Evolutionary conservation across 2,797 vertebrate species (phyloP).

Genomic region (Peromyscus nudipes): DNA sequence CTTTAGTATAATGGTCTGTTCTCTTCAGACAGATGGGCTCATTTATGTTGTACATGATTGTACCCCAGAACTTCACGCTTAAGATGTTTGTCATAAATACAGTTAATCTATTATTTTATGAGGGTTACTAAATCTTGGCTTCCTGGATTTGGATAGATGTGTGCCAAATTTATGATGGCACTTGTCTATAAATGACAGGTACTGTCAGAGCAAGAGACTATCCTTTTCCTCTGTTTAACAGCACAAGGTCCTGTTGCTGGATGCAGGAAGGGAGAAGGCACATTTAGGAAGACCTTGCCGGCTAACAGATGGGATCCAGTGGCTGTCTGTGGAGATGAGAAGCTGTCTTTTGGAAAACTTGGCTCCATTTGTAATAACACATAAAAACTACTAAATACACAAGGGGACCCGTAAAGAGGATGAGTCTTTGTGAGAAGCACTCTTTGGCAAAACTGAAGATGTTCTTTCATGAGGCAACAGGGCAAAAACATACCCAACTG

Average conservation of each 20-base stretch:
- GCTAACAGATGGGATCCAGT: conserved; percentile 61
- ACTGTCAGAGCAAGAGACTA: conserved; percentile 59
- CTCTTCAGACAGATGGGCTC: conserved; percentile 74
- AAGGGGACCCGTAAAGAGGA: conserved; percentile 59
- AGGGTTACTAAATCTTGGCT: conserved; percentile 69
- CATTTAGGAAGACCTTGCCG: conserved; percentile 62
- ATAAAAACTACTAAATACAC: conserved; percentile 58
- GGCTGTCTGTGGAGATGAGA: conserved; percentile 53
- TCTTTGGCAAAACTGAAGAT: conserved; percentile 72
- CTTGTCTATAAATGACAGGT: conserved; percentile 72
- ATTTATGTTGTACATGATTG: conserved; percentile 76
- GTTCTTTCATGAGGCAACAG: neutral
- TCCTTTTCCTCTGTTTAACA: conserved; percentile 73
- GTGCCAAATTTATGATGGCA: conserved; percentile 72
- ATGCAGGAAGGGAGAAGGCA: neutral
- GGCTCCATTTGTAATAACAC: conserved; percentile 62
- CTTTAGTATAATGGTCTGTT: conserved; percentile 71
- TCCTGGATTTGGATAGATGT: conserved; percentile 68
- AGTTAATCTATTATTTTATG: conserved; percentile 81
- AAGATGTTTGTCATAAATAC: conserved; percentile 81
- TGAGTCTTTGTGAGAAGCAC: conserved; percentile 38
- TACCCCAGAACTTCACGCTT: conserved; percentile 74
- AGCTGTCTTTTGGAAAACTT: conserved; percentile 68
- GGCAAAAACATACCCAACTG: neutral
- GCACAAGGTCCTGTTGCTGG: conserved; percentile 70